Base-by-base conservation (phyloP, 2,888 invertebrate species). In the Pterobdella sp. region DNA sequence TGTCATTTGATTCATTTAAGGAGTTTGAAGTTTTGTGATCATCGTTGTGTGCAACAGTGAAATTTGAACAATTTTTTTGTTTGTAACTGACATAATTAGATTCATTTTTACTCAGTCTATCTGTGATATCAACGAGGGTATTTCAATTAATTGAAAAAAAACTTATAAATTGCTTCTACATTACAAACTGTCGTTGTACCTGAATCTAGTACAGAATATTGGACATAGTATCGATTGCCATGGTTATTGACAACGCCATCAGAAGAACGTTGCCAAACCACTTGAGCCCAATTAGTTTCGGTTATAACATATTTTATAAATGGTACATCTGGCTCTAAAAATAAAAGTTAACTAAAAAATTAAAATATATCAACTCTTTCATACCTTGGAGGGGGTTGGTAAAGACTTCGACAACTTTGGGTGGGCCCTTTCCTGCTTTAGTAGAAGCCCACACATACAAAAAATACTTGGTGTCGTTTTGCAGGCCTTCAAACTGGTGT, bases 391-490 rank as follows among this genome's bases (percentile, higher is more conserved):
- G 52, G 1, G 49, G 49, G 22, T 42, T 36, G 22, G 75, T 75
- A 60, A 52, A 66, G 42, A 29, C 72, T 35, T 75, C 73, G 18
- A 73, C 34, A 22, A 60, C 34, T 4, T 18, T 34, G 7, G n/a
- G 64, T 35, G 35, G 60, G 18, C 75, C 74, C 34, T 60, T 69
- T 31, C 75, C 75, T 31, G 32, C 72, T 7, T 26, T 18, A 29
- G 75, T 75, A 4, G 31, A 32, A 7, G 73, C 67, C 75, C 75
- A 74, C 64, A 74, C 56, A 68, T 74, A 75, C 32, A 75, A 26
- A 26, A 68, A 36, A 65, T 75, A 75, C 37, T 14, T 65, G 18
- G n/a, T 4, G 14, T 56, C n/a, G 26, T 26, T 56, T 3, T 3
- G 14, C 60, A 56, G n/a, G n/a, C n/a, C 60, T 42, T 7, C 49